Base-by-base conservation (phyloP, 2,888 invertebrate genomes). In the Mycalesis mineus region DNA sequence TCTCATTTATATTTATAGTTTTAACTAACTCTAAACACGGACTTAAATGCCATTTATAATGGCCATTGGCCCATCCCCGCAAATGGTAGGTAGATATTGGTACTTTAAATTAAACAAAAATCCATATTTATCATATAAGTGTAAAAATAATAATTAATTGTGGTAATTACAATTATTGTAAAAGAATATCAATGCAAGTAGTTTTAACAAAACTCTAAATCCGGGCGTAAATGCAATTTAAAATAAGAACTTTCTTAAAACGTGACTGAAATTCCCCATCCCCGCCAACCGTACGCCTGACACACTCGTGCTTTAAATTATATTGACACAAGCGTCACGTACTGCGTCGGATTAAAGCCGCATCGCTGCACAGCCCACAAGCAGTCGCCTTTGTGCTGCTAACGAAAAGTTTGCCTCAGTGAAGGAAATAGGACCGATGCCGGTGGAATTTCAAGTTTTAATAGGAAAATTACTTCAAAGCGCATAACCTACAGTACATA, bases 241-340 rank as follows among this genome's bases (percentile, higher is more conserved):
- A 58, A 58, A 60, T 54, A 51, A 57, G 56, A 59, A 57, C 48
- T 57, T 62, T 62, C 62, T 62, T 59, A 55, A 62, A 60, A 62
- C 62, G 62, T 60, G 62, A 62, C 62, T 60, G 57, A 56, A 60
- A 62, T 60, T 49, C 52, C 52, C 60, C 55, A 52, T 60, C 52
- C 55, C 39, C 53, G 52, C 55, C 55, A 55, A 60, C 60, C 53
- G 60, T 60, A 53, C 62, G 60, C 60, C 60, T 62, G 60, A 58
- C 58, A 60, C 62, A 62, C 58, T 58, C 58, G 54, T 53, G 54
- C 59, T 61, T 59, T 62, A 68, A 69, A 69, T 65, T 63, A 61
- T 67, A 68, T 80, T 78, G 75, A 78, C 71, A 73, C 64, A 74
- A 71, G 69, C 72, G 70, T 75, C 79, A 75, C 75, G 74, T 76